Conservation (phyloP, 2,113 vertebrate genomes). For the Enhydra lutris region DNA sequence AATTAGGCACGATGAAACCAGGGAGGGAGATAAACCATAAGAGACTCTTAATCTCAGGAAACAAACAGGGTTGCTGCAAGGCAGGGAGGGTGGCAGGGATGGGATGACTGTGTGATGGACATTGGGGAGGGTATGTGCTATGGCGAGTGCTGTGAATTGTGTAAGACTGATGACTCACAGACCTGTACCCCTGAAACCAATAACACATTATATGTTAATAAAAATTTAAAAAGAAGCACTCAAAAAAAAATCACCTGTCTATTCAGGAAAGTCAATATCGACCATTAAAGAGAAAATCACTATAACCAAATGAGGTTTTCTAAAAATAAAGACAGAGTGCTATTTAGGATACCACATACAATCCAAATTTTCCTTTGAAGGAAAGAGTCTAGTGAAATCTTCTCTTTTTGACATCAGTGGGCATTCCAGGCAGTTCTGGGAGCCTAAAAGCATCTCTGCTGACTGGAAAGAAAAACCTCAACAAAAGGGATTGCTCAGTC, state of each 20-base stretch:
- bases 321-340: conserved; percentile 15
- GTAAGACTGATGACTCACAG: no score
- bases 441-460: background rate
- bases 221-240: no score
- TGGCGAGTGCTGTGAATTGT: no score
- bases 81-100: no score
- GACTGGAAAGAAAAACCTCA: background rate
- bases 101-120: no score
- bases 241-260: background rate
- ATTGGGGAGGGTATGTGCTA: no score
- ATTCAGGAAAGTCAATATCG: background rate
- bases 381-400: background rate
- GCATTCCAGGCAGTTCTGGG: background rate
- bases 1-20: no score
- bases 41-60: no score
- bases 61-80: no score
- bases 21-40: no score
- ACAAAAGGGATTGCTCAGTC: background rate
- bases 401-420: background rate
- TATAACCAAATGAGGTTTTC: background rate
- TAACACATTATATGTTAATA: no score
- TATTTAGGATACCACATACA: background rate
- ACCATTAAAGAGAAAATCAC: background rate
- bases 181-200: no score
- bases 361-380: background rate